Percentiles rank a stretch among this genome's conserved stretches.
Conservation (phyloP, 2,797 vertebrate genomes). For the Acrossocheilus fasciatus region DNA sequence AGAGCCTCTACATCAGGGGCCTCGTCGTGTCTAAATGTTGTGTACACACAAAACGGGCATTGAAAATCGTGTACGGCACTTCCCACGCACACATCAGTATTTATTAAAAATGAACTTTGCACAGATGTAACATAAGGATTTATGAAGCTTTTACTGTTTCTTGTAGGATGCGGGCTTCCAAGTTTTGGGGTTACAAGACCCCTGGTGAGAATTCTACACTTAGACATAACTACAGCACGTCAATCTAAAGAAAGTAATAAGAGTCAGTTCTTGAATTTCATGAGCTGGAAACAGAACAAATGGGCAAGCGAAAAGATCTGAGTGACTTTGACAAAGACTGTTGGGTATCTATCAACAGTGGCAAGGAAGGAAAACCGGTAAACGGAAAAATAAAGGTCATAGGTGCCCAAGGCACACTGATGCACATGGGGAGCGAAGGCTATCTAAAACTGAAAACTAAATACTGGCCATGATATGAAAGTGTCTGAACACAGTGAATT, state of each 20-base stretch:
- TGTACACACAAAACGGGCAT: neutral
- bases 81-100: neutral
- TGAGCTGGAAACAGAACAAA: neutral
- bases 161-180: neutral
- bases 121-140: neutral
- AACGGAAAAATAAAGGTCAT: neutral
- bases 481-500: neutral
- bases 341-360: neutral
- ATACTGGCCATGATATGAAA: no score
- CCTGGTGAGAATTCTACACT: neutral
- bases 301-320: neutral
- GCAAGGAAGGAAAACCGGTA: neutral
- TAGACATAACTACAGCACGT: neutral
- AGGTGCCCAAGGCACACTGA: neutral
- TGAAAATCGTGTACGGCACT: neutral
- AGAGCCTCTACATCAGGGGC: neutral
- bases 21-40: conserved; percentile 5
- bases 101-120: neutral
- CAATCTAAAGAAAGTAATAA: neutral
- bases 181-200: neutral
- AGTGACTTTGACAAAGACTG: neutral
- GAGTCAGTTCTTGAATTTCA: neutral
- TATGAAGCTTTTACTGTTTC: neutral
- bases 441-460: no score
- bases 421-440: no score